phyloP scores from a whole-genome alignment of 2,113 vertebrate genomes.

The Rutilus rutilus region DNA sequence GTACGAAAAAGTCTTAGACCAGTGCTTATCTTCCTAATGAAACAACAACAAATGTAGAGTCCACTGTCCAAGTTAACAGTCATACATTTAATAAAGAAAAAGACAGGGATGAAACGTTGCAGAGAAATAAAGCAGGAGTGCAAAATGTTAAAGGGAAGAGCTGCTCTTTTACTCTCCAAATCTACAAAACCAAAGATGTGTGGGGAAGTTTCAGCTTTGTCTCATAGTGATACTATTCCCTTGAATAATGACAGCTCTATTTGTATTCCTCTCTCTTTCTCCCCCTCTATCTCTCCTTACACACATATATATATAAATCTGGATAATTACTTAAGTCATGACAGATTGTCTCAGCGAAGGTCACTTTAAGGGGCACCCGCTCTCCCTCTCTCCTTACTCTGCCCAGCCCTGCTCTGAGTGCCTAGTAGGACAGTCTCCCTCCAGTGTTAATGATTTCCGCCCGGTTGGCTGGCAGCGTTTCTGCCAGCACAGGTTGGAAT shows the following conservation, averaged over 20 bases:
- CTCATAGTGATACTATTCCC: constrained; percentile 22
- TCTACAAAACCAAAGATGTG: not conserved
- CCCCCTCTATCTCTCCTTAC: not conserved
- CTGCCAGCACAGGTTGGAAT: constrained; percentile 88
- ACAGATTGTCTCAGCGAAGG: constrained; percentile 62
- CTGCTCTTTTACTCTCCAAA: not conserved
- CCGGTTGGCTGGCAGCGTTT: constrained; percentile 88
- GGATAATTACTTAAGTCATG: constrained; percentile 62
- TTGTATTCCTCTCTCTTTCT: constrained; percentile 39
- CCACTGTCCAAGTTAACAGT: not conserved
- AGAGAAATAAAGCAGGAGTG: constrained; percentile 9
- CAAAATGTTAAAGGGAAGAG: not conserved
- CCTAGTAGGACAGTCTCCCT: constrained; percentile 86
- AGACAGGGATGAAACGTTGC: not conserved
- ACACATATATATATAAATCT: constrained; percentile 41
- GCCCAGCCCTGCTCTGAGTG: constrained; percentile 64
- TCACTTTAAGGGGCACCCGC: constrained; percentile 55
- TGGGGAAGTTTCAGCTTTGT: constrained; percentile 11
- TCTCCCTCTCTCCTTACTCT: constrained; percentile 17
- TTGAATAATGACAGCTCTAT: constrained; percentile 46
- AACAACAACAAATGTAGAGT: constrained; percentile 33
- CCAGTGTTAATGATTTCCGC: constrained; percentile 91
- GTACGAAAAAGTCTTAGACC: not conserved
- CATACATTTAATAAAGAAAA: not conserved
- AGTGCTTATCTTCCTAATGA: constrained; percentile 33